These are phyloP conservation scores for Mastacembelus armatus DNA, from an alignment of 2,797 vertebrate genomes.

Conservation along the genomic window DNA sequence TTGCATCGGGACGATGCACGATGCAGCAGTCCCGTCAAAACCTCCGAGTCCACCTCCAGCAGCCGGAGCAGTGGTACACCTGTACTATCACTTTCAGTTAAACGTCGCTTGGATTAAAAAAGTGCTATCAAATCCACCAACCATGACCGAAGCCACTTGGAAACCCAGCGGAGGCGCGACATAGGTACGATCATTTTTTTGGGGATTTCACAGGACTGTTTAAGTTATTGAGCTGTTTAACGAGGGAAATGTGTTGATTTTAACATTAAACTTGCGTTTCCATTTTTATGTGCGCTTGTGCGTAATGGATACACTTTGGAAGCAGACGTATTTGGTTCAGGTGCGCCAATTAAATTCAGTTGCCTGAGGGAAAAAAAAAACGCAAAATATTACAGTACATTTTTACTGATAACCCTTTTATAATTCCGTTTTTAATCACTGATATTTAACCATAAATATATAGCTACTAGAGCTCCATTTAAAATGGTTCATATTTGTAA, in stretches of 20 bases:
- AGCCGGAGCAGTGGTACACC: constrained; percentile 43
- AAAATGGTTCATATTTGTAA: not conserved
- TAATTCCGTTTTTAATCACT: not conserved
- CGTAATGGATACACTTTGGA: constrained; percentile 44
- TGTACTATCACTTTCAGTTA: constrained; percentile 27
- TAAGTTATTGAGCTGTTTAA: not conserved
- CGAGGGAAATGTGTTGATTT: not conserved
- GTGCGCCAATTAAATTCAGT: constrained; percentile 40
- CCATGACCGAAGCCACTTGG: constrained; percentile 55
- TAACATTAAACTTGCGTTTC: not conserved
- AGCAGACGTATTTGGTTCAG: constrained; percentile 47
- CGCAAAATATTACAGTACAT: too few species aligned
- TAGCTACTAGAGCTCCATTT: not conserved
- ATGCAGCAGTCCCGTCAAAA: constrained; percentile 66
- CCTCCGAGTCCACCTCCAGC: constrained; percentile 42
- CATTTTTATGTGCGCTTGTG: constrained; percentile 25
- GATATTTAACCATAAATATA: too few species aligned
- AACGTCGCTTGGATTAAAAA: constrained; percentile 36
- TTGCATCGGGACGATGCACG: constrained; percentile 57
- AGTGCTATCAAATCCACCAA: constrained; percentile 18
- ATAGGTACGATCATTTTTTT: constrained; percentile 64
- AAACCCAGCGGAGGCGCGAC: constrained; percentile 43
- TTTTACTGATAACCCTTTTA: not conserved
- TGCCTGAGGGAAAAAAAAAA: not conserved
- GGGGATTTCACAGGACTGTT: not conserved